Percentiles rank a stretch among this genome's conserved stretches.
phyloP scores from a whole-genome alignment of 2,888 invertebrate genomes.

The Exocentrus adspersus region DNA sequence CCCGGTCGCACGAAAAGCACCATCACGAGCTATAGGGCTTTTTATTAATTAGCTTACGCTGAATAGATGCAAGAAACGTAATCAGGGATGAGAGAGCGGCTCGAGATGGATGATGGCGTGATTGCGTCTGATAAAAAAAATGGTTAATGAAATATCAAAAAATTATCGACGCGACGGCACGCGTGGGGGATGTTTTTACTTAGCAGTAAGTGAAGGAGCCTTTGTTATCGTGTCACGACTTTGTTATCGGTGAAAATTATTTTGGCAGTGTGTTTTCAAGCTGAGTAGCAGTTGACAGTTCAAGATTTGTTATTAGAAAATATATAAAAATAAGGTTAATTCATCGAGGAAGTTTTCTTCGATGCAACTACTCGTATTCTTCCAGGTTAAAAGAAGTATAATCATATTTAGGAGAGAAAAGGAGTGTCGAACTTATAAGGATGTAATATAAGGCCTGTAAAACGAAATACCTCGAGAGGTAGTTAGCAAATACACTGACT shows the following conservation, averaged over 20 bases:
- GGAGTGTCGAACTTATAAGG: too few species aligned
- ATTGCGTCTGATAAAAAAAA: not conserved
- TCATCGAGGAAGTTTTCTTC: too few species aligned
- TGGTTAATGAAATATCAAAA: constrained; percentile 2
- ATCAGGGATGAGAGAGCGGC: not conserved
- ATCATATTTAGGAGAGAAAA: too few species aligned
- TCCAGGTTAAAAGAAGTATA: too few species aligned
- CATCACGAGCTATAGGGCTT: constrained; percentile 13
- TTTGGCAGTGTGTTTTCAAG: too few species aligned
- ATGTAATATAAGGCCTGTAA: too few species aligned
- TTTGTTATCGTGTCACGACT: not conserved
- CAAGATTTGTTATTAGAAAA: too few species aligned
- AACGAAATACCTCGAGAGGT: too few species aligned
- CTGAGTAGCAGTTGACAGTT: too few species aligned
- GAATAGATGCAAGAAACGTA: constrained; percentile 24
- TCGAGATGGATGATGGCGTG: constrained; percentile 13
- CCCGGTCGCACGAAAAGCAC: constrained; percentile 15
- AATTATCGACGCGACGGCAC: constrained; percentile 1
- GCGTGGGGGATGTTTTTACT: not conserved
- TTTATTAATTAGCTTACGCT: constrained; percentile 23
- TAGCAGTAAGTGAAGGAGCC: not conserved
- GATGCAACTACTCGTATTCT: too few species aligned
- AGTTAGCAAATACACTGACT: too few species aligned
- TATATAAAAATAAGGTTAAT: too few species aligned
- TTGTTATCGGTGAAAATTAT: not conserved